Evolutionary conservation across 2,888 invertebrate species (phyloP).

Genomic region (Alsophila aescularia): DNA sequence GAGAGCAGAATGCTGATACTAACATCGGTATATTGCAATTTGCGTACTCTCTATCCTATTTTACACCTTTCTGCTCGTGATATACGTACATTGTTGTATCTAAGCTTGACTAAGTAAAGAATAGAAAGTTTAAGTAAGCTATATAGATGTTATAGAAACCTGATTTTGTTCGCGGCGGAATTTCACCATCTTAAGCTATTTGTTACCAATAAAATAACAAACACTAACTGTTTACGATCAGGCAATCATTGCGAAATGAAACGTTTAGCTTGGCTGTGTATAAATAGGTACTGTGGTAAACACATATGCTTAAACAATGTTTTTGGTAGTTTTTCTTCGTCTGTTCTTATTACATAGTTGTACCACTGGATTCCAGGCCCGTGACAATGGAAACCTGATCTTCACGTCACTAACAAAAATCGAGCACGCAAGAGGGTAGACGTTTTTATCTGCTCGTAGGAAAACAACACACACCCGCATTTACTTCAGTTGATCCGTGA

Average conservation of each 20-base stretch:
- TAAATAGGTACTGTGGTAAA: too few species aligned
- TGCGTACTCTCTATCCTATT: conserved; percentile 35
- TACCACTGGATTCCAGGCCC: too few species aligned
- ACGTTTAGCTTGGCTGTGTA: not conserved
- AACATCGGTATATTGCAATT: conserved; percentile 37
- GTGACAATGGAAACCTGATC: too few species aligned
- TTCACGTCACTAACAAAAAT: too few species aligned
- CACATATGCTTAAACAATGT: too few species aligned
- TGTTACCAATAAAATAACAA: conserved; percentile 19
- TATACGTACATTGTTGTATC: conserved; percentile 5
- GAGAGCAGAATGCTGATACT: conserved; percentile 4
- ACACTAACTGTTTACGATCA: conserved; percentile 12
- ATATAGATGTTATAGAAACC: not conserved
- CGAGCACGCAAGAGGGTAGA: too few species aligned
- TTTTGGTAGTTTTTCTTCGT: too few species aligned
- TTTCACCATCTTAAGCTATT: conserved; percentile 21
- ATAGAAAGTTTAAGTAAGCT: not conserved
- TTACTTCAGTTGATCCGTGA: too few species aligned
- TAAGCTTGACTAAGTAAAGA: not conserved
- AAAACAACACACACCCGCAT: too few species aligned
- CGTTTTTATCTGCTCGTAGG: too few species aligned
- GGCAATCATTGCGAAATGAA: conserved; percentile 1
- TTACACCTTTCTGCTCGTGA: conserved; percentile 36
- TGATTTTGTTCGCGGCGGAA: conserved; percentile 1
- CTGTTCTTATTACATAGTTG: too few species aligned